Percentiles rank a stretch among this genome's conserved stretches.
phyloP scores from a whole-genome alignment of 2,888 invertebrate species.

The Dolichomitus sp. region DNA sequence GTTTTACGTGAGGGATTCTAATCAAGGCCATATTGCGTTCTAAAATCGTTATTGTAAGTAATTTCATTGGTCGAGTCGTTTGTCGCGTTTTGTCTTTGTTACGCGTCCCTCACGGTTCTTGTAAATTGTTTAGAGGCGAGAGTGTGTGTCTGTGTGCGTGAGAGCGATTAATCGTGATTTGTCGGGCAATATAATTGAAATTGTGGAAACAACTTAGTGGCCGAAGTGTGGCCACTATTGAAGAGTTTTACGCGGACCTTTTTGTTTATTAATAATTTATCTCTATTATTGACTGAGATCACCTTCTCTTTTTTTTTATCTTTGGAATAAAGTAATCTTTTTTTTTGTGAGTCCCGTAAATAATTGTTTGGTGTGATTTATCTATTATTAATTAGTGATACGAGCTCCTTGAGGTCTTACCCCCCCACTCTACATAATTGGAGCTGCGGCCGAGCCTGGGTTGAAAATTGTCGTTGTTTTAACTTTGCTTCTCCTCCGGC shows the following conservation, averaged over 20 bases:
- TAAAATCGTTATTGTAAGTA: not conserved
- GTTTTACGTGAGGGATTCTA: not conserved
- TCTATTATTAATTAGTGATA: not conserved
- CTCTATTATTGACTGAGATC: too few species aligned
- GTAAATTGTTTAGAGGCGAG: not conserved
- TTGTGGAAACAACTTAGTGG: not conserved
- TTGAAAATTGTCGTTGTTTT: too few species aligned
- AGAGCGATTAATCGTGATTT: not conserved
- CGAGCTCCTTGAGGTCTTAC: not conserved
- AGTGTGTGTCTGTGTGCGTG: not conserved
- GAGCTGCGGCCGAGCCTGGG: too few species aligned
- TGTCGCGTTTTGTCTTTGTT: not conserved
- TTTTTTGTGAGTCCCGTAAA: not conserved
- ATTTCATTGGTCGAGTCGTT: not conserved
- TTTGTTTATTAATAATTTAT: too few species aligned
- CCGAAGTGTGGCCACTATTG: not conserved
- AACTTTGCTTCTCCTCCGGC: too few species aligned
- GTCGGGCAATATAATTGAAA: not conserved
- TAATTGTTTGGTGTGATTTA: not conserved
- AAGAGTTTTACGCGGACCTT: not conserved
- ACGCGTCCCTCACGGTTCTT: not conserved
- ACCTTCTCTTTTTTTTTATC: too few species aligned
- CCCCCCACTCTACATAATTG: not conserved
- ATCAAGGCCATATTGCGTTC: not conserved
- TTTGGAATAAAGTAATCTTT: not conserved